phyloP scores from a whole-genome alignment of 2,888 invertebrate species.

The Lasioglossum oenotherae region DNA sequence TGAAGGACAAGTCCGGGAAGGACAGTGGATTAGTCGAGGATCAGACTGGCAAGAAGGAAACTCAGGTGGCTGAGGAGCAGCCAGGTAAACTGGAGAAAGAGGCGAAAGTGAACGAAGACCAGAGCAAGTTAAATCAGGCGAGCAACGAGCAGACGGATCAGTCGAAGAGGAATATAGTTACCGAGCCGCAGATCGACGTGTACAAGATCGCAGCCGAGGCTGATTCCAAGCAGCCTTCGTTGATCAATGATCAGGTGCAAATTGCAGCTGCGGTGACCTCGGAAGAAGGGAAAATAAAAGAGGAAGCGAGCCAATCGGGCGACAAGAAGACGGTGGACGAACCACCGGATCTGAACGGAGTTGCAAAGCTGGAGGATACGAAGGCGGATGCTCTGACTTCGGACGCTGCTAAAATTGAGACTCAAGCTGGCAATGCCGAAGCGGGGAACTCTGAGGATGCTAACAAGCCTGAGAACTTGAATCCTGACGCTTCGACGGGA shows the following conservation, averaged over 20 bases:
- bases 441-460: background rate
- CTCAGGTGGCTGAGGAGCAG: background rate
- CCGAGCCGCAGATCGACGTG: background rate
- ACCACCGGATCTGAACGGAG: background rate
- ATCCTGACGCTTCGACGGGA: background rate
- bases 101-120: background rate
- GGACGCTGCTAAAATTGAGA: background rate
- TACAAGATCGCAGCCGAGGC: background rate
- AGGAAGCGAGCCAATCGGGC: background rate
- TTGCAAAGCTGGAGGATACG: slow-evolving; percentile 39
- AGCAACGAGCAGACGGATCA: background rate
- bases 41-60: background rate
- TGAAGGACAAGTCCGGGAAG: background rate
- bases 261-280: background rate
- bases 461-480: background rate
- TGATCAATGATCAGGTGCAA: background rate
- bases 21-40: background rate
- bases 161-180: slow-evolving; percentile 27
- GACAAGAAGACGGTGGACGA: slow-evolving; percentile 1
- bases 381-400: background rate
- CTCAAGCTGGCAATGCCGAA: background rate
- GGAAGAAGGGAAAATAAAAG: background rate
- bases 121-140: background rate
- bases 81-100: background rate
- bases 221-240: slow-evolving; percentile 9